Evolutionary conservation across 1,140 invertebrate species (phyloP).

Genomic region (Cepaea nemoralis): DNA sequence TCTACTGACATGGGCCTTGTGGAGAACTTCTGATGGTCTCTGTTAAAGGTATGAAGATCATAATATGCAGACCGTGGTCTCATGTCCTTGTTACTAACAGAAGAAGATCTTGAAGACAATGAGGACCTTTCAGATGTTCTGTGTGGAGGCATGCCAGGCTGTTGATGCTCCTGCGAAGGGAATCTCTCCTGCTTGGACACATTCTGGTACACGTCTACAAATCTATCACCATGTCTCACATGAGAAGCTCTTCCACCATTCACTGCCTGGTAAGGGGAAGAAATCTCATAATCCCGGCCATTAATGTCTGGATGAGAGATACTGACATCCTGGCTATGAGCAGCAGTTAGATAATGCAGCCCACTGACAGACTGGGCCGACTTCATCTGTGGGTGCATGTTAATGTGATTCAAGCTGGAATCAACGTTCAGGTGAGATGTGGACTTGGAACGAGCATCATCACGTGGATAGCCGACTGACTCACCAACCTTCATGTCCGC

Average conservation of each 20-base stretch:
- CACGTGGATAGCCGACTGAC: slow-evolving; percentile 47
- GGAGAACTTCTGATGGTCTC: slow-evolving; percentile 24
- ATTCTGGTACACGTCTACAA: slow-evolving; percentile 30
- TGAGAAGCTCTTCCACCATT: not conserved
- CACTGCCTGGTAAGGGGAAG: slow-evolving; percentile 43
- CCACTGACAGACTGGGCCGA: slow-evolving; percentile 61
- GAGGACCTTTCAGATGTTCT: slow-evolving; percentile 48
- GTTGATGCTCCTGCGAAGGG: slow-evolving; percentile 34
- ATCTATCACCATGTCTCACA: slow-evolving; percentile 21
- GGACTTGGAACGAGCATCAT: slow-evolving; percentile 62
- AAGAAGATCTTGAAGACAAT: slow-evolving; percentile 53
- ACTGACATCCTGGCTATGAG: slow-evolving; percentile 57
- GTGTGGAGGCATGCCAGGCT: slow-evolving; percentile 28
- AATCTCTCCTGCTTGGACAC: slow-evolving; percentile 17
- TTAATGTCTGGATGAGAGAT: slow-evolving; percentile 45
- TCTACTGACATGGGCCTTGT: slow-evolving; percentile 63
- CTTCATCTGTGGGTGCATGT: slow-evolving; percentile 48
- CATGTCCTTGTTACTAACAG: slow-evolving; percentile 53
- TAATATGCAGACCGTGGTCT: slow-evolving; percentile 64
- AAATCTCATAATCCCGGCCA: slow-evolving; percentile 64
- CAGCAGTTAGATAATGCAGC: slow-evolving; percentile 48
- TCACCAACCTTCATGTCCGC: not conserved
- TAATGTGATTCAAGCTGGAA: slow-evolving; percentile 53
- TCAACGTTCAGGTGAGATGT: slow-evolving; percentile 64
- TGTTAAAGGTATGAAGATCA: slow-evolving; percentile 49